Base-by-base conservation (phyloP, 2,113 vertebrate genomes). In the Vulpes vulpes region DNA sequence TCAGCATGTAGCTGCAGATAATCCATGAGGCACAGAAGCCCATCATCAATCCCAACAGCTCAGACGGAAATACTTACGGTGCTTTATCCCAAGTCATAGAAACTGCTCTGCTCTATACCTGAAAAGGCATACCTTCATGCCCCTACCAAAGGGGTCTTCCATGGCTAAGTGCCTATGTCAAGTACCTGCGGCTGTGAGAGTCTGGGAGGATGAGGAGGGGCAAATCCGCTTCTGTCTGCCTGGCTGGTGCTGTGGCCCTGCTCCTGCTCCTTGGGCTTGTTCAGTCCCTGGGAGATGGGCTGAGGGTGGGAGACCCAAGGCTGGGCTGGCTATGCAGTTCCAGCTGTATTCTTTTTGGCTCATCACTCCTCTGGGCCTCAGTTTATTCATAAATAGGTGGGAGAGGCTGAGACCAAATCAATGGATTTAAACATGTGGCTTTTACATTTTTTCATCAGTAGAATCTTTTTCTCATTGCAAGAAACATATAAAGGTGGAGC, bases 181-280 rank as follows among this genome's bases (percentile, higher is more conserved):
- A 85, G 8, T 23, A 65, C 87, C 17, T 55, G 65, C 59, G 84
- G 51, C 43, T 65, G 9, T 11, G 64, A 80, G 76, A 80, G 35
- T 22, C n/a, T 81, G 19, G 32, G 51, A 89, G 55, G 78, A 20
- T 17, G 49, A 12, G 59, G 12, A 71, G 5, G 23, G 35, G 8
- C 25, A 62, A 69, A 74, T 16, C 30, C 14, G 1, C 38, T 67
- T 57, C 53, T 22, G 8, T 8, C 55, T 49, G 83, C 49, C 25
- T 35, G 12, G 4, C 67, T 8, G 0, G 0, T 1, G 32, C 3
- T 27, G 10, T 38, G 25, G 69, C 9, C 57, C 25, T 25, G 51
- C 3, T 30, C 12, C 4, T 83, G 23, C 6, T 17, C 16, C 9
- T 14, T 17, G 9, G 59, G 69, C 7, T 3, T 35, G 32, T 60